Percentiles rank a stretch among this genome's conserved stretches.
Evolutionary conservation across 2,888 invertebrate genomes (phyloP).

Genomic region (Diarsia dahlii): DNA sequence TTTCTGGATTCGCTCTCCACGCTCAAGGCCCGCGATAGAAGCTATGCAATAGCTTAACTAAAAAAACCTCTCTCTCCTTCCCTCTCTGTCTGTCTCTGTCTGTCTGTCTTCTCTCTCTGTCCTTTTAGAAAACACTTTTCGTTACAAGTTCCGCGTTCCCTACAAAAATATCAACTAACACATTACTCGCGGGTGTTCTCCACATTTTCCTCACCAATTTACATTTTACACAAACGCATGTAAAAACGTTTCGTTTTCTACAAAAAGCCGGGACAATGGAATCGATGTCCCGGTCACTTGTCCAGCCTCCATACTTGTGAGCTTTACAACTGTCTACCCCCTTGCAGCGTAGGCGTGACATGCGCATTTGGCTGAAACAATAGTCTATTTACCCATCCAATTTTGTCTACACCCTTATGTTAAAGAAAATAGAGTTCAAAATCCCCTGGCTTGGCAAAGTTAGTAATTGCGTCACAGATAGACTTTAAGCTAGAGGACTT

Average conservation of each 20-base stretch:
- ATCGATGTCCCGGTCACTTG: slow-evolving; percentile 75
- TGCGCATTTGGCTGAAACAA: slow-evolving; percentile 47
- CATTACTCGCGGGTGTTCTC: slow-evolving; percentile 17
- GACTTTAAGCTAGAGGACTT: neutral
- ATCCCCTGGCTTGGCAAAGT: neutral
- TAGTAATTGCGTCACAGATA: neutral
- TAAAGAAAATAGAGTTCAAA: neutral
- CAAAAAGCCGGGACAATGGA: slow-evolving; percentile 75
- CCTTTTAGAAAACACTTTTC: neutral
- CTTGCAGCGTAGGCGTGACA: slow-evolving; percentile 73
- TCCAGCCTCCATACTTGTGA: slow-evolving; percentile 58
- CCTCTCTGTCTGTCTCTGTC: no score
- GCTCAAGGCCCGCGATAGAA: no score
- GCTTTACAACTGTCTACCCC: slow-evolving; percentile 70
- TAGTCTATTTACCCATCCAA: slow-evolving; percentile 15
- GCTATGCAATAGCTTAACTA: no score
- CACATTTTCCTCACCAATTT: slow-evolving; percentile 40
- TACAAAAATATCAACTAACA: slow-evolving; percentile 5
- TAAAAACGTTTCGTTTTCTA: slow-evolving; percentile 52
- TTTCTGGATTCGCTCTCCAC: no score
- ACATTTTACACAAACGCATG: slow-evolving; percentile 44
- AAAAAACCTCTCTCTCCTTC: no score
- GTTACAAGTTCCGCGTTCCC: neutral
- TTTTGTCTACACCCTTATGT: neutral
- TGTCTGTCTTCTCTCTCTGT: no score